These are phyloP conservation scores for Nephrocerus scutellatus DNA, from an alignment of 2,888 invertebrate species.

Conservation along the genomic window DNA sequence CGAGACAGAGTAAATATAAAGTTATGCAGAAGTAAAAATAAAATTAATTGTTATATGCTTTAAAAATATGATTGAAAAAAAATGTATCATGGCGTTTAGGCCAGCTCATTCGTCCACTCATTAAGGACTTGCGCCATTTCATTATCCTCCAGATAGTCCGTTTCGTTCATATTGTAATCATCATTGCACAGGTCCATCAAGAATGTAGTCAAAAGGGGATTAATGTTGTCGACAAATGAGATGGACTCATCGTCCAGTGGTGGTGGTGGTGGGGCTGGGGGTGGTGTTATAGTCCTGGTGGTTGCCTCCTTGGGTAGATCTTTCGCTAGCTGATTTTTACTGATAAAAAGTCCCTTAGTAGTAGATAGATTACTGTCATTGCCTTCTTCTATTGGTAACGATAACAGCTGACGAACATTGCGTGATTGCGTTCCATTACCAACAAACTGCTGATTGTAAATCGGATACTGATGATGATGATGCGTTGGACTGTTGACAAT, in stretches of 20 bases:
- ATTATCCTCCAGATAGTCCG: slow-evolving; percentile 29
- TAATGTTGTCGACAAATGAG: slow-evolving; percentile 37
- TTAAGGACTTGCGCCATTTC: slow-evolving; percentile 38
- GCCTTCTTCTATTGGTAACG: no score
- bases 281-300: slow-evolving; percentile 9
- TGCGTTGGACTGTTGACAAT: slow-evolving; percentile 21
- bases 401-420: no score
- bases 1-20: no score
- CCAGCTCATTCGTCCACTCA: slow-evolving; percentile 31
- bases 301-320: slow-evolving; percentile 7
- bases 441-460: background rate
- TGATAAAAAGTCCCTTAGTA: no score
- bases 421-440: no score
- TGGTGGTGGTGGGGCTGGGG: slow-evolving; percentile 1
- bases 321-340: no score
- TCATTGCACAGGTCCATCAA: slow-evolving; percentile 42
- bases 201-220: slow-evolving; percentile 35
- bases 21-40: background rate
- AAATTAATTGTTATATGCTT: slow-evolving; percentile 6
- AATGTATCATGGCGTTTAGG: slow-evolving; percentile 17
- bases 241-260: slow-evolving; percentile 23
- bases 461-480: slow-evolving; percentile 4
- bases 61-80: slow-evolving; percentile 4
- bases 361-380: no score
- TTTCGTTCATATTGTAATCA: slow-evolving; percentile 39